Percentiles rank a stretch among this genome's conserved stretches.
Evolutionary conservation across 2,888 invertebrate genomes (phyloP).

Genomic region (Ptycholaimellus sp.): DNA sequence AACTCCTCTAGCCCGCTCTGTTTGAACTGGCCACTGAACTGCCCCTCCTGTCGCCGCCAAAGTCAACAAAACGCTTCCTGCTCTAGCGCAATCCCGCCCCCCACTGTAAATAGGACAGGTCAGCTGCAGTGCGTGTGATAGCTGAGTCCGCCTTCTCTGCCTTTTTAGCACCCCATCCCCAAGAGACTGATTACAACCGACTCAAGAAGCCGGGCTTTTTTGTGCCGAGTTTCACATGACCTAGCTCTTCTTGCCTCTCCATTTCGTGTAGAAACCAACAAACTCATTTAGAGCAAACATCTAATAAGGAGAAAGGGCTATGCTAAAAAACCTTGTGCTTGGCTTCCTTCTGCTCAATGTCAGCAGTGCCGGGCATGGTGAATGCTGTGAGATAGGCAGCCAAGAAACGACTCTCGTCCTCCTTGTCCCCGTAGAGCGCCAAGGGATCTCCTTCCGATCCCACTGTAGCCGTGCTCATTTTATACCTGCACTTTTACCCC

Average conservation of each 20-base stretch:
- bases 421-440: constrained; percentile 19
- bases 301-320: too few relatives aligned
- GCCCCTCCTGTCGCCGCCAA: too few relatives aligned
- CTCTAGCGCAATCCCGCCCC: too few relatives aligned
- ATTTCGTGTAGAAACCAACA: constrained; percentile 2
- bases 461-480: too few relatives aligned
- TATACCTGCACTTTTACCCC: too few relatives aligned
- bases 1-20: too few relatives aligned
- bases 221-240: background rate
- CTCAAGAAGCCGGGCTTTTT: background rate
- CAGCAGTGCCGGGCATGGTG: constrained; percentile 21
- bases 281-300: too few relatives aligned
- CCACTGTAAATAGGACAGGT: too few relatives aligned
- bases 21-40: background rate
- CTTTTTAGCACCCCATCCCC: background rate
- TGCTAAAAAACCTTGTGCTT: too few relatives aligned
- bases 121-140: too few relatives aligned
- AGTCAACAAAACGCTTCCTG: too few relatives aligned
- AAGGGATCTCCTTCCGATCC: constrained; percentile 10
- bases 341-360: constrained; percentile 13
- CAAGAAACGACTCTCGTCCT: constrained; percentile 13
- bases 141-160: too few relatives aligned
- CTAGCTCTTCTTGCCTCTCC: constrained; percentile 10
- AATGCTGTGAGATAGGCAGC: constrained; percentile 17
- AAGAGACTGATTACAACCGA: background rate